Percentiles rank a stretch among this genome's conserved stretches.
phyloP scores from a whole-genome alignment of 2,888 invertebrate genomes.

The Marronus borbonicus region DNA sequence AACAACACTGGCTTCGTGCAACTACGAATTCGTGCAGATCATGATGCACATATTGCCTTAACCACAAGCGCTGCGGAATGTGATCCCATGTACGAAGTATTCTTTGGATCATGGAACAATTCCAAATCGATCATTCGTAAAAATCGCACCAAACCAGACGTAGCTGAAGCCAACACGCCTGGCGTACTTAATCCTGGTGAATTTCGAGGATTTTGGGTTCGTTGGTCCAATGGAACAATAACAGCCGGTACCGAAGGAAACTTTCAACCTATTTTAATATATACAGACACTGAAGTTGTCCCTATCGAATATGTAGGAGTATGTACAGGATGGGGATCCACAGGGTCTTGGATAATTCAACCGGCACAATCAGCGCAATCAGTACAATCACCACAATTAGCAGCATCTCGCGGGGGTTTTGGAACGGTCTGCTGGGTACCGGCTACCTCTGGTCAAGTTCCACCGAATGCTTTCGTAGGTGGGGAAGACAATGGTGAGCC shows the following conservation, averaged over 20 bases:
- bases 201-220: conserved; percentile 88
- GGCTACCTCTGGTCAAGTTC: conserved; percentile 78
- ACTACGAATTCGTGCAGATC: conserved; percentile 84
- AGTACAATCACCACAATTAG: conserved; percentile 45
- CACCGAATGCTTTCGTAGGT: conserved; percentile 82
- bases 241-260: conserved; percentile 72
- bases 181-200: conserved; percentile 81
- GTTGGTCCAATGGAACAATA: conserved; percentile 79
- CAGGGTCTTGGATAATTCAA: conserved; percentile 86
- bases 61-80: conserved; percentile 80
- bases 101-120: conserved; percentile 93
- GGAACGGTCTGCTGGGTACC: conserved; percentile 77
- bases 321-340: conserved; percentile 90
- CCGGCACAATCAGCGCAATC: conserved; percentile 56
- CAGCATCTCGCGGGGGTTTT: conserved; percentile 54
- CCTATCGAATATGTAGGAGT: conserved; percentile 81
- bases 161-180: conserved; percentile 77
- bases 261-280: conserved; percentile 83
- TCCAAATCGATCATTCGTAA: conserved; percentile 87
- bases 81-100: conserved; percentile 88
- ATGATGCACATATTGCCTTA: conserved; percentile 91
- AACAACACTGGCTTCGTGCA: conserved; percentile 79
- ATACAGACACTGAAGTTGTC: conserved; percentile 81
- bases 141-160: conserved; percentile 77
- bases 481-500: conserved; percentile 76